Base-by-base conservation (phyloP, 2,113 vertebrate species). In the Clarias magur region DNA sequence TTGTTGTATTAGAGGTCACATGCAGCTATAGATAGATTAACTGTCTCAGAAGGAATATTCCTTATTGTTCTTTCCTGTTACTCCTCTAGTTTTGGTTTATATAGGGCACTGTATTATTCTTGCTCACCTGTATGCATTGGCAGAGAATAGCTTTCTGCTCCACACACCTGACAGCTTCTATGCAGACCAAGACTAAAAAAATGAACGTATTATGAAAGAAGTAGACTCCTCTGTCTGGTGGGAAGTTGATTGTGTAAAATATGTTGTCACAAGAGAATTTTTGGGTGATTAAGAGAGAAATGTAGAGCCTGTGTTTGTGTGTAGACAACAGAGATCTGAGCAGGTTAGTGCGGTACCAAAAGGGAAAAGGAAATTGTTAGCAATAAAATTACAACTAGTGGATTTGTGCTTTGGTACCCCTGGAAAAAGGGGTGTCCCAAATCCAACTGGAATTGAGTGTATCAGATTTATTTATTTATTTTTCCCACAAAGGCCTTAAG, bases 221-320 rank as follows among this genome's bases (percentile, higher is more conserved):
- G 53, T 62, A 19, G 6, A 23, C 57, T 62, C 9, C 2, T 34
- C 1, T 81, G 62, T 81, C 30, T 81, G 30, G 13, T 62, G 11
- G 17, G 16, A 38, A 30, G 62, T 0, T 73, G 42, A 34, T n/a
- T 6, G 11, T 75, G 9, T 23, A 25, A 59, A 21, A 0, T 60
- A 59, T 75, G 12, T 30, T 42, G 4, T 68, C 15, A 11, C 7
- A 19, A 48, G 76, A 57, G 27, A 12, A 76, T 38, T 30, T 86
- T 25, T 8, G 4, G 25, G 54, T 54, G 27, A 38, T 60, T 12
- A 34, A 12, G 62, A 38, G 56, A 48, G 25, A 68, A 75, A 23
- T 3, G 25, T 25, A 60, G 42, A 84, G 65, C 17, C 53, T 30
- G n/a, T 86, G 62, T 57, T 81, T 86, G 63, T 83, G 56, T 82